Evolutionary conservation across 2,888 invertebrate genomes (phyloP), one percentile per base, ranked within the genome.

Genomic region (Callimorpha dominula): DNA sequence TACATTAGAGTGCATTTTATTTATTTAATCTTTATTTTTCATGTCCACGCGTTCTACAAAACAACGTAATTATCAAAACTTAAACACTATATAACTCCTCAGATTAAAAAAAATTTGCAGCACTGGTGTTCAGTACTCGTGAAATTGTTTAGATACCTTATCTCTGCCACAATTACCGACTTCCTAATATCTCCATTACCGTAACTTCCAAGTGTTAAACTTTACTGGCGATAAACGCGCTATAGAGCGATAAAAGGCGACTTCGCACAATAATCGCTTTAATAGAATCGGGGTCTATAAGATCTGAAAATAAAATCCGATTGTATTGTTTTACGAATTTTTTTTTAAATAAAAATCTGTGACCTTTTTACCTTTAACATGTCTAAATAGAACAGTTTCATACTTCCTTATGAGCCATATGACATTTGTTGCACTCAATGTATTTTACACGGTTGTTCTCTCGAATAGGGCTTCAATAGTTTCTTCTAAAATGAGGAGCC

Each of bases 241-340:
- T 62, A 15, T 12, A 62, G 20, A 65, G 65, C 74, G 66, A 73
- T 82, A 80, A 82, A 82, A 80, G 50, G 60, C 60, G 66, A 68
- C 76, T 76, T 77, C 73, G 71, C 65, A 71, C 68, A 69, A 79
- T 84, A 82, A 86, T 85, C 84, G 81, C 82, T 87, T 80, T 84
- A 86, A 84, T 87, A 87, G 82, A 85, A 79, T 78, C 74, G 63
- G 69, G 71, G 43, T 75, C 71, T 74, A 50, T 78, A 66, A 71
- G 74, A 63, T 42, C 63, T 65, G 20, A 50, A 63, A 71, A 76
- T 78, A 78, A 74, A 75, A 72, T 50, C 52, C 46, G n/a, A 81
- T 70, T 68, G 69, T 63, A 70, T 70, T 79, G 69, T 76, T 79
- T 73, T 63, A 70, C 9, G 68, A 8, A 57, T 17, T 20, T 65